Percentiles rank a stretch among this genome's conserved stretches.
These are phyloP conservation scores for Pachypeltis micranthus DNA, from an alignment of 1,140 invertebrate genomes.

Conservation along the genomic window DNA sequence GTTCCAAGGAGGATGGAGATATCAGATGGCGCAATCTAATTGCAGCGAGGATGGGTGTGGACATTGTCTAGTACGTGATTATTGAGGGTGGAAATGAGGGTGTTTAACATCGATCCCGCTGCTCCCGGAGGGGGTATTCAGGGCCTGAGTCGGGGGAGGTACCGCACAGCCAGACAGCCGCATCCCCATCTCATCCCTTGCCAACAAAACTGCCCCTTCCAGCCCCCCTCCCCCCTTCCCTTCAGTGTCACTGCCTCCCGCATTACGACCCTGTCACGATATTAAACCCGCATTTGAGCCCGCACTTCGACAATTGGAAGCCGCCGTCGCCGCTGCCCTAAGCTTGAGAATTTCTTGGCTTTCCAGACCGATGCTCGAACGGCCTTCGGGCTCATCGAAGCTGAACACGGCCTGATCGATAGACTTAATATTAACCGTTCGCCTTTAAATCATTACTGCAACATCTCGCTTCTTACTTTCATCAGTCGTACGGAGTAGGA, in stretches of 20 bases:
- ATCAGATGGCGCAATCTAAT: conserved; percentile 2
- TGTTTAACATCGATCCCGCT: conserved; percentile 8
- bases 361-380: too few relatives aligned
- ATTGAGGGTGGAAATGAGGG: conserved; percentile 6
- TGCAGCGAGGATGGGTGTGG: conserved; percentile 2
- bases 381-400: too few relatives aligned
- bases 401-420: too few relatives aligned
- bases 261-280: background rate
- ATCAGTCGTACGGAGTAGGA: too few relatives aligned
- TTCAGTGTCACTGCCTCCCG: background rate
- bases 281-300: background rate
- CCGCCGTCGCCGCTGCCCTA: too few relatives aligned
- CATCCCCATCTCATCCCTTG: background rate
- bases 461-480: too few relatives aligned
- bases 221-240: background rate
- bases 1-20: too few relatives aligned
- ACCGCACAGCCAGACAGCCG: background rate
- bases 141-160: background rate
- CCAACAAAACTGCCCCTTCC: background rate
- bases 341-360: too few relatives aligned
- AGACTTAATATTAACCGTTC: too few relatives aligned
- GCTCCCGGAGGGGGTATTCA: too few relatives aligned
- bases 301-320: too few relatives aligned
- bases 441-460: too few relatives aligned
- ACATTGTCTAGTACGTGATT: conserved; percentile 7